A percentile compares a stretch with the other conserved stretches of the same genome.
These are phyloP conservation scores for Andrena bucephala DNA, from an alignment of 2,888 invertebrate species.

Conservation along the genomic window DNA sequence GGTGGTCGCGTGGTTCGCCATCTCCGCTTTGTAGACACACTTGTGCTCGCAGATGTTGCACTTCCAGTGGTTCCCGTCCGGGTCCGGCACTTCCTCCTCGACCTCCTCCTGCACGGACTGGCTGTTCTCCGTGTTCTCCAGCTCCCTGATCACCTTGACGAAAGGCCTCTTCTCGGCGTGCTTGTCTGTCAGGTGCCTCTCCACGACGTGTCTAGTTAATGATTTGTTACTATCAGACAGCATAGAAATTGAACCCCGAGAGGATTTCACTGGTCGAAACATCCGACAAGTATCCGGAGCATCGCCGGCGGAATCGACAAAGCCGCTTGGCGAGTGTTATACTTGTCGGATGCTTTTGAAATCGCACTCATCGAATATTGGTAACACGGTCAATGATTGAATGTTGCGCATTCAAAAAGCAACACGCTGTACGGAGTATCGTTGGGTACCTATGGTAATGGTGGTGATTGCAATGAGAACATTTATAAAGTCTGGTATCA, in stretches of 20 bases:
- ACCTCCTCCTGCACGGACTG: slow-evolving; percentile 76
- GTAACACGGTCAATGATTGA: background rate
- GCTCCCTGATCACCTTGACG: slow-evolving; percentile 85
- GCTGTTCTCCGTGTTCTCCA: slow-evolving; percentile 79
- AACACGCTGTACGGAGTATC: slow-evolving; percentile 9
- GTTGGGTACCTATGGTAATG: slow-evolving; percentile 86
- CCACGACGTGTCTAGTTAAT: slow-evolving; percentile 86
- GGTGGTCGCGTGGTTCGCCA: slow-evolving; percentile 87
- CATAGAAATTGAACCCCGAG: slow-evolving; percentile 58
- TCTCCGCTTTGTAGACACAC: slow-evolving; percentile 87
- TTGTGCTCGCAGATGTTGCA: slow-evolving; percentile 90
- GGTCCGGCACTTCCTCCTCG: slow-evolving; percentile 75
- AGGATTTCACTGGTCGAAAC: slow-evolving; percentile 45
- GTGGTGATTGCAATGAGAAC: slow-evolving; percentile 89
- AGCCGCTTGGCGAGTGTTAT: background rate
- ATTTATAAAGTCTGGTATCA: slow-evolving; percentile 90
- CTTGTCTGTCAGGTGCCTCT: slow-evolving; percentile 88
- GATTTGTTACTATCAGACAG: slow-evolving; percentile 73
- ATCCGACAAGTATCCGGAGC: slow-evolving; percentile 59
- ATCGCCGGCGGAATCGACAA: background rate
- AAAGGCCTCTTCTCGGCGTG: slow-evolving; percentile 86
- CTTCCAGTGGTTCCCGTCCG: slow-evolving; percentile 88
- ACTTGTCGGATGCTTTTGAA: slow-evolving; percentile 37
- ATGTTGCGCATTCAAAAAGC: background rate
- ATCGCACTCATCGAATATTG: background rate